These are phyloP conservation scores for Anguilla pacifica DNA, from an alignment of 2,797 vertebrate species.

Conservation along the genomic window DNA sequence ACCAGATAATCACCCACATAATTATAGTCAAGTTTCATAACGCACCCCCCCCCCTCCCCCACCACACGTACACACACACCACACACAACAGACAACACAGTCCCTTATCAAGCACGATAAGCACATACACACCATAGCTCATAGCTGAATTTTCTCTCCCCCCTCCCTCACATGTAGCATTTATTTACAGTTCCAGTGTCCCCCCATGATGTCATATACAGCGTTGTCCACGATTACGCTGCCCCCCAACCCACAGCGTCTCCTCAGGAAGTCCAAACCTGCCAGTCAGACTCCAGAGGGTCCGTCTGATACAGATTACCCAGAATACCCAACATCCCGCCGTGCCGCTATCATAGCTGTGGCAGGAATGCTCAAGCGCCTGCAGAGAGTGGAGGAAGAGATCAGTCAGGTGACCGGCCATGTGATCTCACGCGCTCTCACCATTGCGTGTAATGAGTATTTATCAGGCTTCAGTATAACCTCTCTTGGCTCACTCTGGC, in stretches of 20 bases:
- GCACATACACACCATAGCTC: background rate
- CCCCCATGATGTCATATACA: conserved; percentile 74
- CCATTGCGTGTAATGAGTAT: background rate
- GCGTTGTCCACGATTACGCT: conserved; percentile 71
- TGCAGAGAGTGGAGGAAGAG: conserved; percentile 91
- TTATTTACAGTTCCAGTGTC: conserved; percentile 81
- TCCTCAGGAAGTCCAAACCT: conserved; percentile 75
- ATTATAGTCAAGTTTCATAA: conserved; percentile 1
- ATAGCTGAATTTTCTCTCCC: background rate
- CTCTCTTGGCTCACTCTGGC: background rate
- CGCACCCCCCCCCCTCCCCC: background rate
- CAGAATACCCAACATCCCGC: conserved; percentile 66
- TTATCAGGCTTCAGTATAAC: background rate
- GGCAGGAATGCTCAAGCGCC: conserved; percentile 87
- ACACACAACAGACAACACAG: background rate
- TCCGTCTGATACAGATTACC: conserved; percentile 56
- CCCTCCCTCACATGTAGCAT: conserved; percentile 62
- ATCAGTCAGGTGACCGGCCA: conserved; percentile 86
- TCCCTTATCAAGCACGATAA: background rate
- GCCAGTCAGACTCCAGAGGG: conserved; percentile 71
- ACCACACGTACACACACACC: background rate
- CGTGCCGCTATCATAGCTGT: conserved; percentile 81
- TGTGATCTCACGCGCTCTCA: background rate
- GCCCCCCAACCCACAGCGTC: conserved; percentile 60
- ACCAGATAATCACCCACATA: background rate